Evolutionary conservation across 2,797 vertebrate species (phyloP), one percentile per base, ranked within the genome.

Genomic region (Pseudotriccus pelzelni): DNA sequence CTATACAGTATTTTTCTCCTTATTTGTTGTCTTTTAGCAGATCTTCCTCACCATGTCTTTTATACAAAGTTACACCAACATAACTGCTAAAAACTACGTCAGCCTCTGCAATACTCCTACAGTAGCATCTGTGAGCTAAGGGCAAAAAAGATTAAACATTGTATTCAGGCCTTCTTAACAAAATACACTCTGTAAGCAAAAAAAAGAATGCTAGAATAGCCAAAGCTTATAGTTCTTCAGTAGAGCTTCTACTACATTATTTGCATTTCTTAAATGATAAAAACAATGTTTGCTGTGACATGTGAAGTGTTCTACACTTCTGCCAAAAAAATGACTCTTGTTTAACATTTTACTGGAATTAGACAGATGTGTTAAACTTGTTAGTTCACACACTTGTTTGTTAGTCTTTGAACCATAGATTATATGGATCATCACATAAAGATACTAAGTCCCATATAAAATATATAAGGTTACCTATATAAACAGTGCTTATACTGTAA

Each of bases 21-120:
- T 67, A 72, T 77, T 34, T 86, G 63, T 67, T 62, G 34, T 68
- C 72, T 90, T 87, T 47, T 79, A 92, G 82, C 70, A 90, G 24
- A 80, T 85, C 41, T 90, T 76, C 46, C 16, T 89, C 10, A 34
- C n/a, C 55, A 46, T 92, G 62, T 68, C 84, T 78, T 91, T 84
- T 79, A 75, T 7, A 58, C 52, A 79, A 90, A 89, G 67, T 50
- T 86, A 90, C 88, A 90, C 68, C 83, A 89, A 87, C 86, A 92
- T 96, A 96, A 89, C 91, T 86, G 92, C 90, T 81, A 87, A 43
- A 84, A 34, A 34, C 90, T 82, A 68, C 21, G 67, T 66, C 69
- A 84, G 55, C 87, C 41, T 66, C 79, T 92, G 76, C 83, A 72
- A 13, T 84, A 95, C 96, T 96, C 94, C 95, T 95, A 94, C 95